Base-by-base conservation (phyloP, 2,113 vertebrate genomes). In the Lampris megalopsis region DNA sequence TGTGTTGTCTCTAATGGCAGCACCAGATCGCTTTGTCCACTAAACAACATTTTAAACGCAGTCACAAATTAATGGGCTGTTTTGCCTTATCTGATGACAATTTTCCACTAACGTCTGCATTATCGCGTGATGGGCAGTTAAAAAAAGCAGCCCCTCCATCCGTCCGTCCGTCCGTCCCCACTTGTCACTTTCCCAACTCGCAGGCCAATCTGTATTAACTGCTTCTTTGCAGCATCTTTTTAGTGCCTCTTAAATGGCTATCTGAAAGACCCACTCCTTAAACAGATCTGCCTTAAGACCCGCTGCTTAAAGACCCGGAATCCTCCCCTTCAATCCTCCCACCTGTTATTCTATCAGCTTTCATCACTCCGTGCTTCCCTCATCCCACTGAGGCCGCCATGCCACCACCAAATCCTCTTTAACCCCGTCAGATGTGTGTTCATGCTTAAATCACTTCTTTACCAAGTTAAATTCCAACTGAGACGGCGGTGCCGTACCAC, bases 301-400 rank as follows among this genome's bases (percentile, higher is more conserved):
- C 0, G 24, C 24, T 24, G 24, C 24, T 24, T 24, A 24, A 24
- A 24, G 24, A 24, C 24, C 24, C 24, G 24, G 24, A 9, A 48
- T 5, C 47, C 9, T 48, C 4, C 4, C 42, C 68, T 11, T 8
- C 38, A 52, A 9, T 42, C 62, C 75, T 45, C 63, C 75, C 83
- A 89, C 67, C 83, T 83, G 85, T 75, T 47, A 58, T 9, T 41
- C 52, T 41, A 66, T 72, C 41, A 63, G 37, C 75, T 89, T 84
- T 84, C 82, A 86, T 75, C 86, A 63, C 73, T 38, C 24, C 24
- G n/a, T 13, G n/a, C 4, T 64, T 24, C 36, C 10, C 50, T 43
- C 49, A 1, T 24, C 37, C 4, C 10, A 13, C 43, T 37, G 24
- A 24, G 24, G 24, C 52, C 8, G 43, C 36, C 43, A 4, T 45